Conservation (phyloP, 1,140 invertebrate species). For the Drosophila kikkawai region DNA sequence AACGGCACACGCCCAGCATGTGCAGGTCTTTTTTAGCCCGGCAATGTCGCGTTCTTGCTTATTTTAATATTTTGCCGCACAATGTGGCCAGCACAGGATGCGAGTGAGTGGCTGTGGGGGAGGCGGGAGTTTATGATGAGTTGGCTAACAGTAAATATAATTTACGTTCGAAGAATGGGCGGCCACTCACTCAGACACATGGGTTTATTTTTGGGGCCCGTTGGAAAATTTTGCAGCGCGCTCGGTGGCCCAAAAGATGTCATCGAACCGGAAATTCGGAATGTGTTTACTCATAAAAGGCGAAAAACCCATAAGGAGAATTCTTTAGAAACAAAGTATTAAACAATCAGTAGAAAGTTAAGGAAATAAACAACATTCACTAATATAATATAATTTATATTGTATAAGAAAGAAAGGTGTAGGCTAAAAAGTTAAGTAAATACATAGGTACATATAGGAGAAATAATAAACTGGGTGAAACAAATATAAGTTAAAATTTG, state of each 20-base stretch:
- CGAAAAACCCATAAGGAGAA: not conserved
- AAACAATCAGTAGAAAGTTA: not conserved
- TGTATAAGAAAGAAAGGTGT: too few species aligned
- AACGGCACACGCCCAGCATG: slow-evolving; percentile 24
- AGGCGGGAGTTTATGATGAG: slow-evolving; percentile 30
- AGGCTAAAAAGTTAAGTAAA: too few species aligned
- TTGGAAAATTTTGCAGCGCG: slow-evolving; percentile 18
- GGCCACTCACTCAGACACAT: slow-evolving; percentile 39
- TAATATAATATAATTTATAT: not conserved
- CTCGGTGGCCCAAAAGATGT: slow-evolving; percentile 37
- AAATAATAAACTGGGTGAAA: too few species aligned
- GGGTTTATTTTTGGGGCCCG: slow-evolving; percentile 29
- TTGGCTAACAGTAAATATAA: slow-evolving; percentile 51
- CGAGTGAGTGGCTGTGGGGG: not conserved
- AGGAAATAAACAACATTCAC: not conserved
- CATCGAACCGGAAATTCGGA: slow-evolving; percentile 43
- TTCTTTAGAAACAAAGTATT: not conserved
- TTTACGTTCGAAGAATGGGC: slow-evolving; percentile 33
- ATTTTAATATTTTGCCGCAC: slow-evolving; percentile 40
- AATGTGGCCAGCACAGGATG: slow-evolving; percentile 2
- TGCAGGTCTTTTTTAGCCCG: slow-evolving; percentile 32
- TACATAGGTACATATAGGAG: too few species aligned
- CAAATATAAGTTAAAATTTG: too few species aligned
- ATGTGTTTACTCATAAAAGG: slow-evolving; percentile 3
- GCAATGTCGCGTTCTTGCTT: slow-evolving; percentile 41